Base-by-base conservation (phyloP, 1,140 invertebrate species). In the Chelonus insularis region DNA sequence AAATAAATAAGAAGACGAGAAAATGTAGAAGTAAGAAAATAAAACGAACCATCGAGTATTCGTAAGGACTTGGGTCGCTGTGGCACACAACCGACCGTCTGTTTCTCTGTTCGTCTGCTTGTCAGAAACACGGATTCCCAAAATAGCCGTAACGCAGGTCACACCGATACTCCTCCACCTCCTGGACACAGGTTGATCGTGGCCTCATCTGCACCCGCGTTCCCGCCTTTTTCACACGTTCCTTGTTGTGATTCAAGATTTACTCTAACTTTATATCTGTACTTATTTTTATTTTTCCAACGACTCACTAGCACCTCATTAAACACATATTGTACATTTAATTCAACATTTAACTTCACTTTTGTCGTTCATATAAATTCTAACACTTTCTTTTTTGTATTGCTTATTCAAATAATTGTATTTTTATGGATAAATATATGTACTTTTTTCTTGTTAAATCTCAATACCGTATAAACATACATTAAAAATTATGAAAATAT, bases 21-120 rank as follows among this genome's bases (percentile, higher is more conserved):
- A 11, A 52, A 45, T 57, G 60, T 72, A 70, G 68, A 69, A 57
- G 76, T 68, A 68, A 71, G 63, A 57, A 67, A 68, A 64, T 66
- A 66, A 68, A 62, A 78, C 76, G 52, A 78, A 81, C 79, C 79
- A 81, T 81, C 76, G 79, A 81, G 76, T 79, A 81, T 70, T 77
- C 73, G 72, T 75, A 77, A 74, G 73, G 71, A 74, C 76, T 73
- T 73, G 72, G 75, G 73, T 74, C 72, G 75, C 75, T 78, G 74
- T 76, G 71, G 72, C 76, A 77, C 74, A 77, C 75, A 76, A 78
- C 68, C 68, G 72, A 76, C 72, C 64, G 69, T 74, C 69, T 69
- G 72, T 74, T 68, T 66, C 65, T 74, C 65, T 64, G 64, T 64
- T 59, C 61, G 70, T 76, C 72, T 70, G 69, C 68, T 72, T 72